Evolutionary conservation across 2,797 vertebrate genomes (phyloP), one percentile per base, ranked within the genome.

Genomic region (Setipinna tenuifilis): DNA sequence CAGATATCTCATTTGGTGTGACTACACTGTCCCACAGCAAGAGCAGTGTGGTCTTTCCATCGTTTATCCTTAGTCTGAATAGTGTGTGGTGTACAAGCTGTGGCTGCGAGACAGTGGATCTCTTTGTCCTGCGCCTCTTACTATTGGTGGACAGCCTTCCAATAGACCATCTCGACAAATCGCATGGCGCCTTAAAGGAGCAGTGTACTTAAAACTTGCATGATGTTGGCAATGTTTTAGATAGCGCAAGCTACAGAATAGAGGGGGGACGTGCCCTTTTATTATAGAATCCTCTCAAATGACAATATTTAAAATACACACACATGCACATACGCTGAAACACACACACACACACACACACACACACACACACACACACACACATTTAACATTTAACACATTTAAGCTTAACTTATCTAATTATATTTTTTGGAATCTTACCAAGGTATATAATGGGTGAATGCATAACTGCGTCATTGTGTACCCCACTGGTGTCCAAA

Each of bases 71-170:
- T 78, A 25, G 31, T 41, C 31, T 41, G 71, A 19, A 7, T 17
- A 75, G 68, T 44, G 41, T 35, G 44, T 78, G 71, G 31, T 21
- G 19, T 78, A 78, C 71, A 44, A 78, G 71, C 71, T 2, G 71
- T 78, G 71, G 17, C 71, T 78, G 88, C 90, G 90, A 90, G 88
- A 92, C 90, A 92, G 85, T 92, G 87, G 93, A 93, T 94, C 90
- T 89, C 91, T 91, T 89, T 91, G 90, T 90, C 90, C 87, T 88
- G 82, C 50, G 54, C 83, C 46, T 14, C 16, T 25, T 87, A 23
- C 88, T 81, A 93, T 91, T 94, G 91, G 92, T 86, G 84, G 46
- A 88, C 10, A 88, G 9, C 1, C 41, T 83, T 35, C 92, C 92
- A 93, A 89, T 92, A 71, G 82, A 57, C 84, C 7, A 11, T 35